A percentile compares a stretch with the other conserved stretches of the same genome.
These are phyloP conservation scores for Neolamprologus kungweensis DNA, from an alignment of 2,113 vertebrate species.

Conservation along the genomic window DNA sequence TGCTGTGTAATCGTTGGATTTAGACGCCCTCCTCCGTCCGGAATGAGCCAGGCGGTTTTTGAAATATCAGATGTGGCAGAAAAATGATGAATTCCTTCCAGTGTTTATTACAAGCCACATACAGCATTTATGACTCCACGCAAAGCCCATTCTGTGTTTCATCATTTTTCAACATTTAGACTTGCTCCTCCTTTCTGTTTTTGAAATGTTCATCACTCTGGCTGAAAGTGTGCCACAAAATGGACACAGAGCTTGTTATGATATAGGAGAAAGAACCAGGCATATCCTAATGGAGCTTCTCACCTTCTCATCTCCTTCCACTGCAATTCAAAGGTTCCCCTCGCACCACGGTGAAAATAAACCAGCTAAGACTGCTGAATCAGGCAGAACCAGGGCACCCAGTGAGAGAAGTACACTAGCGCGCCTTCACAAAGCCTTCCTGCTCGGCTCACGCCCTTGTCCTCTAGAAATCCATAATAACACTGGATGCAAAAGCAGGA, in stretches of 20 bases:
- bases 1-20: slow-evolving; percentile 62
- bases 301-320: slow-evolving; percentile 9
- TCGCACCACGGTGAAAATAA: slow-evolving; percentile 14
- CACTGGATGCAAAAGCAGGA: neutral
- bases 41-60: slow-evolving; percentile 27
- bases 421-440: neutral
- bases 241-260: neutral
- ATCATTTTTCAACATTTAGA: slow-evolving; percentile 24
- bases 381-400: slow-evolving; percentile 35
- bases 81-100: slow-evolving; percentile 22
- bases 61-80: slow-evolving; percentile 37
- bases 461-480: neutral
- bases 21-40: slow-evolving; percentile 15
- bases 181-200: neutral
- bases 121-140: neutral
- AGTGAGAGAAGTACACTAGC: slow-evolving; percentile 21
- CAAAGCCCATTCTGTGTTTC: neutral
- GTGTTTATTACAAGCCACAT: slow-evolving; percentile 16
- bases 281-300: neutral
- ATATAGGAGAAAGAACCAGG: neutral
- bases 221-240: neutral
- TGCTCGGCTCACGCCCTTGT: neutral
- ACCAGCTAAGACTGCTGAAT: slow-evolving; percentile 38
- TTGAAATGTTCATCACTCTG: slow-evolving; percentile 12
- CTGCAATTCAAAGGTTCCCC: slow-evolving; percentile 10